These are phyloP conservation scores for Furnarius figulus DNA, from an alignment of 2,113 vertebrate species.

Conservation along the genomic window DNA sequence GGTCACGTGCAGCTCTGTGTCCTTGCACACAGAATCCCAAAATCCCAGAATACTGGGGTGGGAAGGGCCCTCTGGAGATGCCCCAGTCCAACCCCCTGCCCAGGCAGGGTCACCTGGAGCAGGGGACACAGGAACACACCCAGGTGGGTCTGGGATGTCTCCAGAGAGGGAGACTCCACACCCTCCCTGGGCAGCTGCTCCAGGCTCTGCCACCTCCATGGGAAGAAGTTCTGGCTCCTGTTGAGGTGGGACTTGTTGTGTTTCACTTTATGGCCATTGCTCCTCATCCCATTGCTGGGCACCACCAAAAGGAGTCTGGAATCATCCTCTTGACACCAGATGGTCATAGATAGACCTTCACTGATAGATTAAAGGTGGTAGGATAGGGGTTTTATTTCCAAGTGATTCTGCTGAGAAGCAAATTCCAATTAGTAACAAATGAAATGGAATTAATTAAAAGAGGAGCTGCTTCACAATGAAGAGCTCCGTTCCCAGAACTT, in stretches of 20 bases:
- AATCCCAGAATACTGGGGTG: rapidly evolving
- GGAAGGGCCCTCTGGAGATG: neutral
- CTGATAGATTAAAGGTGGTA: neutral
- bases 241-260: neutral
- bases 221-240: neutral
- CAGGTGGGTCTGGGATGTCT: neutral
- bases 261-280: neutral
- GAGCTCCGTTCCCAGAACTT: neutral
- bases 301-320: rapidly evolving
- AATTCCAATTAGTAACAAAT: neutral
- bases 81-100: neutral
- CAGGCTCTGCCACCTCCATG: neutral
- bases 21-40: neutral
- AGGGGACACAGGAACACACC: neutral
- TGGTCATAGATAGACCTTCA: neutral
- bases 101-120: neutral
- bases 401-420: neutral
- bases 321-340: rapidly evolving
- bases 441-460: neutral
- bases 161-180: neutral
- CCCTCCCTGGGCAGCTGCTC: neutral
- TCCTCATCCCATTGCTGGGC: neutral
- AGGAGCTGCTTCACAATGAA: neutral
- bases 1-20: conserved; percentile 54
- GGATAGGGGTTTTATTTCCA: neutral